Evolutionary conservation across 2,797 vertebrate genomes (phyloP).

Genomic region (Pteropus rufus): DNA sequence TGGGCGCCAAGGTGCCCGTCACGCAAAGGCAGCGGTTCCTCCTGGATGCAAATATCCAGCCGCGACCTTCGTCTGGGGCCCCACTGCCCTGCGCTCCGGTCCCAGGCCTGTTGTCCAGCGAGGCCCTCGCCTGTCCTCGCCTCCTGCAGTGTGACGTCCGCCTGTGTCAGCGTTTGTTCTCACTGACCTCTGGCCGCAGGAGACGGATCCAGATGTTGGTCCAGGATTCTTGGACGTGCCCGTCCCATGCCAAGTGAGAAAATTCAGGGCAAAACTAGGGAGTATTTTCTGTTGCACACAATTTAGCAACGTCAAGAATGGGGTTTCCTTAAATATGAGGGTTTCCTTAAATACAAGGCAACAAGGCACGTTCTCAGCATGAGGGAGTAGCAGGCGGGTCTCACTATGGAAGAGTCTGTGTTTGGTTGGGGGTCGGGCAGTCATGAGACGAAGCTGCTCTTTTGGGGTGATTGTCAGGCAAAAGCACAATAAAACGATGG

Average conservation of each 20-base stretch:
- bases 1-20: fast-evolving
- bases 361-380: fast-evolving
- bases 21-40: not conserved
- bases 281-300: fast-evolving
- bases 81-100: fast-evolving
- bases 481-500: too few relatives aligned
- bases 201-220: fast-evolving
- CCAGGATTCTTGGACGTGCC: not conserved
- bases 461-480: not conserved
- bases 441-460: not conserved
- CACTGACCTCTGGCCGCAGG: fast-evolving
- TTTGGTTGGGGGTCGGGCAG: not conserved
- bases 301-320: not conserved
- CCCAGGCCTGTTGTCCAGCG: not conserved
- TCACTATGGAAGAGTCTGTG: not conserved
- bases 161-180: fast-evolving
- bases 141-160: fast-evolving
- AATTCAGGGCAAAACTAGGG: not conserved
- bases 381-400: fast-evolving
- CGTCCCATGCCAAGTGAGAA: not conserved
- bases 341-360: too few relatives aligned
- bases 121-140: too few relatives aligned
- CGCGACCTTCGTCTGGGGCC: fast-evolving
- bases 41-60: fast-evolving
- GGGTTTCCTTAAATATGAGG: not conserved